A percentile compares a stretch with the other conserved stretches of the same genome.
Conservation (phyloP, 2,113 vertebrate genomes). For the Sus scrofa region DNA sequence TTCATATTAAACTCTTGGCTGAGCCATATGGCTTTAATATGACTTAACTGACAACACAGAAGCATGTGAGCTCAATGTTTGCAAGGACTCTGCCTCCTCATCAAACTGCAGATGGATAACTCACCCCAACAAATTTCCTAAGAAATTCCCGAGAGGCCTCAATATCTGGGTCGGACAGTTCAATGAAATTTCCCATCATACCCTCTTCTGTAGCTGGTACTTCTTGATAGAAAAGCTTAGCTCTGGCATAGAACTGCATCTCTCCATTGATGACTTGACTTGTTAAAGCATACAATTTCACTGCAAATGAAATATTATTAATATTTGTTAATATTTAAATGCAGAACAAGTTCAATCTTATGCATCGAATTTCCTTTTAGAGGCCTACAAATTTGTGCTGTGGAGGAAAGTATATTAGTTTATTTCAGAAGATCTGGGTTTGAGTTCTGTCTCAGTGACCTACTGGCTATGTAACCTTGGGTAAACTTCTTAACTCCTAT, state of each 20-base stretch:
- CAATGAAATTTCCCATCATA: conserved; percentile 98
- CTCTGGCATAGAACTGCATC: conserved; percentile 97
- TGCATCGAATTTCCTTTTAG: background rate
- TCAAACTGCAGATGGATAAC: conserved; percentile 76
- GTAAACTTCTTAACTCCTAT: background rate
- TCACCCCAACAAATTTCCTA: conserved; percentile 95
- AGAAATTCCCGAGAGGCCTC: conserved; percentile 94
- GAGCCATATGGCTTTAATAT: background rate
- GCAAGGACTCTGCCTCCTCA: conserved; percentile 5
- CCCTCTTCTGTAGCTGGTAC: conserved; percentile 96
- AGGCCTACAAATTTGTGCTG: background rate
- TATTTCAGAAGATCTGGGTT: background rate
- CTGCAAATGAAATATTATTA: conserved; percentile 87
- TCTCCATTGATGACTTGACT: conserved; percentile 97
- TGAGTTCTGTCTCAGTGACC: background rate
- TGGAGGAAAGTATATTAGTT: background rate
- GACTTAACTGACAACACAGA: background rate
- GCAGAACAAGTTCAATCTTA: conserved; percentile 8
- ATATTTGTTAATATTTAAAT: background rate
- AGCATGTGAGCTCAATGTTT: background rate
- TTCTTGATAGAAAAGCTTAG: conserved; percentile 95
- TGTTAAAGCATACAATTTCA: conserved; percentile 97
- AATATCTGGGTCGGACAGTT: conserved; percentile 93
- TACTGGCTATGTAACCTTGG: background rate
- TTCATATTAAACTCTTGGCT: background rate